Percentiles rank a stretch among this genome's conserved stretches.
Conservation (phyloP, 2,797 vertebrate genomes). For the Aulostomus chinensis region DNA sequence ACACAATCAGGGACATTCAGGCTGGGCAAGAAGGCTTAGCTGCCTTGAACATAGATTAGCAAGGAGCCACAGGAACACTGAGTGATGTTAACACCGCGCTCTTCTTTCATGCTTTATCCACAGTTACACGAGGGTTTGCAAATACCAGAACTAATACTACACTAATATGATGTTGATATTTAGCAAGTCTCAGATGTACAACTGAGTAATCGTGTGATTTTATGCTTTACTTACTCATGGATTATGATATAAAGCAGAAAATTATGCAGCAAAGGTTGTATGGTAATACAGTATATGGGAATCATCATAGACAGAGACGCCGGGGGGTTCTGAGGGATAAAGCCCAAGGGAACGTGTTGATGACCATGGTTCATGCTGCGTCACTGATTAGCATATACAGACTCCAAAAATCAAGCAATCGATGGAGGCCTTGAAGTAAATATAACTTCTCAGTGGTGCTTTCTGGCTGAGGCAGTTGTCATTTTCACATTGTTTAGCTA, state of each 20-base stretch:
- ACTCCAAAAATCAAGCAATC: too few relatives aligned
- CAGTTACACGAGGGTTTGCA: slow-evolving; percentile 11
- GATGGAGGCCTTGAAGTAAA: too few relatives aligned
- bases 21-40: slow-evolving; percentile 32
- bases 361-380: slow-evolving; percentile 24
- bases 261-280: slow-evolving; percentile 18
- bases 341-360: slow-evolving; percentile 36
- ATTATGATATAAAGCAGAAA: slow-evolving; percentile 26
- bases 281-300: slow-evolving; percentile 21
- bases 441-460: too few relatives aligned
- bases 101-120: slow-evolving; percentile 1
- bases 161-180: slow-evolving; percentile 37
- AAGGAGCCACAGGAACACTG: slow-evolving; percentile 18
- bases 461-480: too few relatives aligned
- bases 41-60: slow-evolving; percentile 53
- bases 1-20: slow-evolving; percentile 36
- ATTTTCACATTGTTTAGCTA: too few relatives aligned
- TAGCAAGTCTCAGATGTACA: too few relatives aligned
- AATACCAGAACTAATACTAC: too few relatives aligned
- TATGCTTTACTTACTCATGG: slow-evolving; percentile 25
- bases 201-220: too few relatives aligned
- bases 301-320: slow-evolving; percentile 24
- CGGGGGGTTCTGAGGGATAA: slow-evolving; percentile 29
- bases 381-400: slow-evolving; percentile 43
- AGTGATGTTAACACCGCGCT: slow-evolving; percentile 29